Percentiles rank a stretch among this genome's conserved stretches.
Conservation (phyloP, 92 coral and sea anemone genomes). For the Muricea muricata region DNA sequence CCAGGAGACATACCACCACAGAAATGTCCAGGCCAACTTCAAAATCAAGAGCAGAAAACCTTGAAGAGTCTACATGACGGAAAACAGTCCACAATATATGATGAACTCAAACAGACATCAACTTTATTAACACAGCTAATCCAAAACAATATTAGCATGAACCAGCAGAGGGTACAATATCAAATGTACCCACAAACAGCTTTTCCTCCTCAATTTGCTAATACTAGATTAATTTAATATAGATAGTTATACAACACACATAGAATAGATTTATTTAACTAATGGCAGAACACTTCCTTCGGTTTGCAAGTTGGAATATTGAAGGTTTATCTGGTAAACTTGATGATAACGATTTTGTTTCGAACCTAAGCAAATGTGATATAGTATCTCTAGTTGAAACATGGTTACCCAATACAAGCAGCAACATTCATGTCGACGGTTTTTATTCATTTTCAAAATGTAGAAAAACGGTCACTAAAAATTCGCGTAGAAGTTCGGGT, state of each 20-base stretch:
- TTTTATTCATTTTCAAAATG: constrained; percentile 44
- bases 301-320: neutral
- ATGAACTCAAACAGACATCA: neutral
- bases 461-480: neutral
- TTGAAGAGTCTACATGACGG: neutral
- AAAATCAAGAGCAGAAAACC: neutral
- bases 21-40: neutral
- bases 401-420: constrained; percentile 11
- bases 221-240: neutral
- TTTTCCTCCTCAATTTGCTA: neutral
- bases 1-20: neutral
- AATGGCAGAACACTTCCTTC: neutral
- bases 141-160: neutral
- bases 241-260: neutral
- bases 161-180: neutral
- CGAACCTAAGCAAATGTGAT: constrained; percentile 15
- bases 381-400: constrained; percentile 37
- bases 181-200: neutral
- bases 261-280: neutral
- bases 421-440: constrained; percentile 21
- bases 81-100: neutral
- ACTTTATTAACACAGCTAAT: neutral
- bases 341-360: constrained; percentile 28
- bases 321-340: neutral
- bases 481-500: neutral